Evolutionary conservation across 2,888 invertebrate genomes (phyloP).

Genomic region (Helleia helle): DNA sequence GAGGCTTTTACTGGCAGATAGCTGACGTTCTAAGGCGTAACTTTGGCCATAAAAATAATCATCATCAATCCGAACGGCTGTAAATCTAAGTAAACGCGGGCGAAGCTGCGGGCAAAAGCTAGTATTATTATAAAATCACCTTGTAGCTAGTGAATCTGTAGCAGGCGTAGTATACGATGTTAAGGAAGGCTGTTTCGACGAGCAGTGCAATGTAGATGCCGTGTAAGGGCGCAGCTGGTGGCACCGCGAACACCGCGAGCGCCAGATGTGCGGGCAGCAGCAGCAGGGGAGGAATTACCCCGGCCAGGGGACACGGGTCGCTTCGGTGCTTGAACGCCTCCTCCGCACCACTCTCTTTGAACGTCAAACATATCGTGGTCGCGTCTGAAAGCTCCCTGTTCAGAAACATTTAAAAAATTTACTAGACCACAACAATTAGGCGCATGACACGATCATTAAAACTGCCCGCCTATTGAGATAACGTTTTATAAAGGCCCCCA

Average conservation of each 20-base stretch:
- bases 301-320: constrained; percentile 49
- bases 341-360: constrained; percentile 47
- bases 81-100: too few relatives aligned
- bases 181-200: constrained; percentile 46
- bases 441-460: too few relatives aligned
- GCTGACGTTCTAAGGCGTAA: too few relatives aligned
- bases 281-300: constrained; percentile 53
- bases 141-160: constrained; percentile 48
- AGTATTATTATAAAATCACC: too few relatives aligned
- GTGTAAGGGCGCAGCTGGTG: constrained; percentile 43
- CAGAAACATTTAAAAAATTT: too few relatives aligned
- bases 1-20: too few relatives aligned
- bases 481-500: too few relatives aligned
- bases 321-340: constrained; percentile 40
- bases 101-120: too few relatives aligned
- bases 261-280: constrained; percentile 35
- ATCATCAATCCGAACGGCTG: too few relatives aligned
- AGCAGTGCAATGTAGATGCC: constrained; percentile 48
- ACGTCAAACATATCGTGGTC: constrained; percentile 54
- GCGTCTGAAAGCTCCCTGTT: constrained; percentile 57
- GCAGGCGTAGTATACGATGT: constrained; percentile 45
- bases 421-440: too few relatives aligned
- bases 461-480: too few relatives aligned
- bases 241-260: constrained; percentile 47
- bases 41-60: too few relatives aligned